Evolutionary conservation across 2,797 vertebrate species (phyloP), one percentile per base, ranked within the genome.

Genomic region (Apogon hyalosoma): DNA sequence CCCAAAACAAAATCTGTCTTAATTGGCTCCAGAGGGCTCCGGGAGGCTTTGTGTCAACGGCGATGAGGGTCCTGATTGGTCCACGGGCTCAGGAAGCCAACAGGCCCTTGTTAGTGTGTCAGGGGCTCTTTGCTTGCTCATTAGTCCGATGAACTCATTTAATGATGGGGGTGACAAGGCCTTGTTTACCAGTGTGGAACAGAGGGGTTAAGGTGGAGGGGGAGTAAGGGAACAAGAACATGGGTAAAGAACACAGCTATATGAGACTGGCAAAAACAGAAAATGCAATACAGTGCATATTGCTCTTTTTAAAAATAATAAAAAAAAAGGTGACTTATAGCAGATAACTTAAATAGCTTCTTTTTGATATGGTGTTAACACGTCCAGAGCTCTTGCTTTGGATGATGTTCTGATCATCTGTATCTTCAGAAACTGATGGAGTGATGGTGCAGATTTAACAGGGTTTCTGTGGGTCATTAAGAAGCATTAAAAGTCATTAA

Each of bases 71-170:
- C 66, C 85, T 86, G 89, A 92, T 92, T 91, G 91, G 92, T 89
- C 75, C 90, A 93, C 91, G 94, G 85, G 91, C 92, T 69, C 90
- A 89, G 92, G 91, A 90, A 91, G 91, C 84, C 82, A 86, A 79
- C 93, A 92, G 90, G 91, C 89, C 90, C 93, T 95, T 92, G 94
- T 97, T 96, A 96, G 93, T 82, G 90, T 75, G 83, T 90, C 70
- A 28, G 71, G 78, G 72, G 90, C 91, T 92, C 86, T 93, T 92
- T 93, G 86, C 90, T 92, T 92, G 90, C 94, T 97, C 94, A 93
- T 96, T 96, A 97, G 95, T 90, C 92, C 95, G 93, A 96, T 95
- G 91, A 96, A 95, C 94, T 96, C 94, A 93, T 96, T 96, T 94
- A 87, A 91, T 95, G 95, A 94, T 89, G 92, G 88, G 77, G 89